Evolutionary conservation across 2,888 invertebrate species (phyloP).

Genomic region (Caenorhabditis imperialis): DNA sequence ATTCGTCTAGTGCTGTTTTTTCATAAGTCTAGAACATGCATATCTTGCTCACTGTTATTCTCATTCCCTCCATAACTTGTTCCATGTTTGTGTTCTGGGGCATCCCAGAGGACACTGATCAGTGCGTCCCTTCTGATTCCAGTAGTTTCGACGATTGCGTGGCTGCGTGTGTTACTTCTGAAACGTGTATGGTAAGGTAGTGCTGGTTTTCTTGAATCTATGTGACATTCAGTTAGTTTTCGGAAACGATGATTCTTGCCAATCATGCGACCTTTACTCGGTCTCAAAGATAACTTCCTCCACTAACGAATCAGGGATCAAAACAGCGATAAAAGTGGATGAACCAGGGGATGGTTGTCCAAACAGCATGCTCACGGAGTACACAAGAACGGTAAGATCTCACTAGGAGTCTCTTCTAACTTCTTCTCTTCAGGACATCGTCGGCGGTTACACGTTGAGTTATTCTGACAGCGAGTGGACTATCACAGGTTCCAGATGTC

Average conservation of each 20-base stretch:
- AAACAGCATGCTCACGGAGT: background rate
- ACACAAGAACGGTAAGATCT: constrained; percentile 9
- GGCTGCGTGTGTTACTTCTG: background rate
- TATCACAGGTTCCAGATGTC: background rate
- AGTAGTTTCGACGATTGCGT: constrained; percentile 6
- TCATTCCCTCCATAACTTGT: too few species aligned
- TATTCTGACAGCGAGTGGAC: constrained; percentile 1
- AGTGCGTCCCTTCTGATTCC: background rate
- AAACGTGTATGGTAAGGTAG: background rate
- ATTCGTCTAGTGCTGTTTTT: too few species aligned
- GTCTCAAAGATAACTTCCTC: background rate
- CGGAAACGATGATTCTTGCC: constrained; percentile 7
- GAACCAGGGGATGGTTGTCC: constrained; percentile 7
- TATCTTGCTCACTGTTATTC: too few species aligned
- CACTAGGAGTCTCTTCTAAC: too few species aligned
- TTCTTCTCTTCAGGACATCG: background rate
- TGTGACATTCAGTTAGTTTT: constrained; percentile 1
- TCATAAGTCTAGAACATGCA: too few species aligned
- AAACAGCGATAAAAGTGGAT: constrained; percentile 6
- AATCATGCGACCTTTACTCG: background rate
- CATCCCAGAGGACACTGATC: background rate
- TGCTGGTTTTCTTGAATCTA: background rate
- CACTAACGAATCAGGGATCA: background rate
- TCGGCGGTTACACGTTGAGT: background rate
- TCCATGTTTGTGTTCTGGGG: constrained; percentile 13